phyloP scores from a whole-genome alignment of 2,113 vertebrate species.

The Onychostoma macrolepis region DNA sequence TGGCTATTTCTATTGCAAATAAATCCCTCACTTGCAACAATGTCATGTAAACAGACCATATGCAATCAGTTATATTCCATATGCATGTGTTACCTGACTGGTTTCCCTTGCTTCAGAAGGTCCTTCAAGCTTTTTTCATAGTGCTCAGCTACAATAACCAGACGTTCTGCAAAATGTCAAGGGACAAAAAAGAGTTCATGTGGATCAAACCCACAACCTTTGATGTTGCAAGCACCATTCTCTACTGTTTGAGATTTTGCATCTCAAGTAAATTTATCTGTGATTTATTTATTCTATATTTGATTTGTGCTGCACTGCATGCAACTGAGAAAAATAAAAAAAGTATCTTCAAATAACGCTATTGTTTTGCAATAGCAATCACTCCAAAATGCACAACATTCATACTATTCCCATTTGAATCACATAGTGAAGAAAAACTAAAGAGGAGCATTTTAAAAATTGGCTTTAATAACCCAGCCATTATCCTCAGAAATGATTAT shows the following conservation, averaged over 20 bases:
- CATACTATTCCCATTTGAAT: background rate
- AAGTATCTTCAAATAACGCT: background rate
- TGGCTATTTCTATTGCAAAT: background rate
- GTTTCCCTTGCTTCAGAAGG: conserved; percentile 82
- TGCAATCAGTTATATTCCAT: background rate
- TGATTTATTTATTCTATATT: background rate
- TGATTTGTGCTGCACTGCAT: background rate
- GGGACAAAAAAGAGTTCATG: background rate
- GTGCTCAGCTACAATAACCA: conserved; percentile 95
- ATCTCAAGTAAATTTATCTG: background rate
- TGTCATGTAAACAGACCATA: background rate
- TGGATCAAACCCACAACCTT: background rate
- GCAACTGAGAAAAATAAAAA: background rate
- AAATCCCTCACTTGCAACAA: background rate
- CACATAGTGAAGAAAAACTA: background rate
- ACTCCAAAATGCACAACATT: background rate
- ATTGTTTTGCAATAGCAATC: background rate
- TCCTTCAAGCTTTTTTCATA: conserved; percentile 87
- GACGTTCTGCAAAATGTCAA: conserved; percentile 79
- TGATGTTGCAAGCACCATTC: background rate
- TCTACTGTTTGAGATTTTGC: background rate
- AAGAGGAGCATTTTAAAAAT: background rate
- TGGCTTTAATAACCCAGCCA: background rate
- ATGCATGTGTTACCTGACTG: conserved; percentile 77
- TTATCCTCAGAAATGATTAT: background rate